phyloP scores from a whole-genome alignment of 2,888 invertebrate genomes.

The Hedychridium roseum region DNA sequence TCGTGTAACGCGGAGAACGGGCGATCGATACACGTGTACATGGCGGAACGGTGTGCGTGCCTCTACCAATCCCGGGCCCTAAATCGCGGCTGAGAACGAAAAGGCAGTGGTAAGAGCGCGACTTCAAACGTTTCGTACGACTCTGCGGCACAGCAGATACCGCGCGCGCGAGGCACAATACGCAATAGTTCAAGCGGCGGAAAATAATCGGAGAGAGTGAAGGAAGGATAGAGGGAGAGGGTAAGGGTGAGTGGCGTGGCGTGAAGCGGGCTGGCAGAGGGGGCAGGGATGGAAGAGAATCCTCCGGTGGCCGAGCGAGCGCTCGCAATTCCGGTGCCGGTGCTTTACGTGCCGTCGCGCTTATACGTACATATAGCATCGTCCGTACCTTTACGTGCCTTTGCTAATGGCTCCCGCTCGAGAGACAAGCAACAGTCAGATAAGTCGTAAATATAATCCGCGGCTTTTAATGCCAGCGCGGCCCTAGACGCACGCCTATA shows the following conservation, averaged over 20 bases:
- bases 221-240: constrained; percentile 1
- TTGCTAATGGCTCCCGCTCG: constrained; percentile 36
- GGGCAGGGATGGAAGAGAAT: too few species aligned
- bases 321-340: constrained; percentile 10
- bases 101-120: constrained; percentile 20
- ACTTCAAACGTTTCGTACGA: constrained; percentile 32
- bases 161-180: constrained; percentile 11
- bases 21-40: too few species aligned
- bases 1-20: too few species aligned
- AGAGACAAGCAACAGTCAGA: constrained; percentile 32
- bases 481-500: constrained; percentile 15
- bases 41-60: too few species aligned
- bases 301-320: constrained; percentile 10
- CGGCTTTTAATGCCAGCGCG: constrained; percentile 35
- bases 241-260: too few species aligned
- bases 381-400: constrained; percentile 19
- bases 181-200: constrained; percentile 20
- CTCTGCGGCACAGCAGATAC: constrained; percentile 1
- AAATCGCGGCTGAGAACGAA: constrained; percentile 10
- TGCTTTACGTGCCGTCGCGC: constrained; percentile 2
- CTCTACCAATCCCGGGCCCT: too few species aligned
- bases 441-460: constrained; percentile 48
- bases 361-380: background rate
- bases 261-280: too few species aligned
- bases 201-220: constrained; percentile 7